Percentiles rank a stretch among this genome's conserved stretches.
phyloP scores from a whole-genome alignment of 1,140 invertebrate genomes.

The Pseudomyrmex sp. region DNA sequence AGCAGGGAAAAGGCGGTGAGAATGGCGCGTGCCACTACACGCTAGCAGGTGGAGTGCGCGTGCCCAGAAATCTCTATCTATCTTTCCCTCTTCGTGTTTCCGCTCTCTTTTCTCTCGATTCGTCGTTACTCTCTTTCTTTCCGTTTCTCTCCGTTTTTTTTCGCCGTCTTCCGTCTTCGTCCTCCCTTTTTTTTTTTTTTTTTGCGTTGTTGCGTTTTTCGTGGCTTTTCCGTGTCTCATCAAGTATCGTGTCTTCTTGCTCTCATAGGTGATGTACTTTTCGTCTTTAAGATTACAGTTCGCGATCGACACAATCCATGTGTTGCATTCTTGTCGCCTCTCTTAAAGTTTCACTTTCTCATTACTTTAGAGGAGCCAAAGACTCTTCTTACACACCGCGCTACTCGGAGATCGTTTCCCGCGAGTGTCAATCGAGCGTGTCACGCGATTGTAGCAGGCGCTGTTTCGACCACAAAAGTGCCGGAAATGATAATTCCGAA shows the following conservation, averaged over 20 bases:
- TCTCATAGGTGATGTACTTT: no score
- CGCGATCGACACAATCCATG: constrained; percentile 38
- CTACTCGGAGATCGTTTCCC: background rate
- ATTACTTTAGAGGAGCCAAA: background rate
- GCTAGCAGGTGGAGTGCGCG: constrained; percentile 84
- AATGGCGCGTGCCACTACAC: constrained; percentile 84
- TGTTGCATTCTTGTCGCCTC: constrained; percentile 24
- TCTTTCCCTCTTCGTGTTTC: constrained; percentile 55
- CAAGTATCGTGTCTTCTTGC: background rate
- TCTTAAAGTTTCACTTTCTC: background rate
- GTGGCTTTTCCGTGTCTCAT: background rate
- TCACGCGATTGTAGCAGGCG: constrained; percentile 6
- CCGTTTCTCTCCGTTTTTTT: constrained; percentile 51
- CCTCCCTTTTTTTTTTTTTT: constrained; percentile 7
- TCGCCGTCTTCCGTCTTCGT: constrained; percentile 29
- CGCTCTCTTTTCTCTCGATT: constrained; percentile 34
- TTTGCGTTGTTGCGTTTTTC: constrained; percentile 27
- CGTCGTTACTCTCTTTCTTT: constrained; percentile 60
- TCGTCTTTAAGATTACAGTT: constrained; percentile 11
- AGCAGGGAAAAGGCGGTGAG: constrained; percentile 67
- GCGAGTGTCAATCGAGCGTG: background rate
- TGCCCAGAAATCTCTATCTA: constrained; percentile 81
- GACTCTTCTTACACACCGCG: no score
- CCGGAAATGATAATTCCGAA: constrained; percentile 45
- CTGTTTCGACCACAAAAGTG: background rate